A percentile compares a stretch with the other conserved stretches of the same genome.
These are phyloP conservation scores for Drosophila guanche DNA, from an alignment of 1,140 invertebrate species.

Conservation along the genomic window DNA sequence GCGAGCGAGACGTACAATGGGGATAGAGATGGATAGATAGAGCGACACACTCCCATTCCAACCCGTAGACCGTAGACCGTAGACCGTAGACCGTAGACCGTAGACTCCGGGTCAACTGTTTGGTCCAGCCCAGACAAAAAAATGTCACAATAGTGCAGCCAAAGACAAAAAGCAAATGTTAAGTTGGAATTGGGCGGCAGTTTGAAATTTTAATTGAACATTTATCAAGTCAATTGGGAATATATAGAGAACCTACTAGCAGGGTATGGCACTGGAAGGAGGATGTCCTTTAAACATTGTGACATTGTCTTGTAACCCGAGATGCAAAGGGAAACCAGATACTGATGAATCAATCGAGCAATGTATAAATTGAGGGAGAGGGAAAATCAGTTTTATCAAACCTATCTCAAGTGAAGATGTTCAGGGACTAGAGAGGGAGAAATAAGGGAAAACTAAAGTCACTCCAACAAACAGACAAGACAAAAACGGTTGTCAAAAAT, in stretches of 20 bases:
- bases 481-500: too few species aligned
- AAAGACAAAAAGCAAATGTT: constrained; percentile 53
- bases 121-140: constrained; percentile 50
- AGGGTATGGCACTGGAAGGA: neutral
- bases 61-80: constrained; percentile 24
- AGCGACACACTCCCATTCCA: neutral
- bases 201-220: constrained; percentile 52
- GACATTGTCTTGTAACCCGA: too few species aligned
- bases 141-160: constrained; percentile 64
- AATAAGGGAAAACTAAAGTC: too few species aligned
- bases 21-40: constrained; percentile 22
- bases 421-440: too few species aligned
- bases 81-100: constrained; percentile 35
- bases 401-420: too few species aligned
- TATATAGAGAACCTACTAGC: constrained; percentile 24
- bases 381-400: too few species aligned
- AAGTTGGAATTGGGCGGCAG: constrained; percentile 30
- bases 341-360: too few species aligned
- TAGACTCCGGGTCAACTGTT: constrained; percentile 60
- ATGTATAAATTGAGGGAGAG: too few species aligned
- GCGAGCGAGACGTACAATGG: constrained; percentile 5
- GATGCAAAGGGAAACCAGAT: too few species aligned
- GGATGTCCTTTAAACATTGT: neutral
- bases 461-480: too few species aligned
- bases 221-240: constrained; percentile 50